Evolutionary conservation across 2,797 vertebrate species (phyloP).

Genomic region (Chaenodraco wilsoni): DNA sequence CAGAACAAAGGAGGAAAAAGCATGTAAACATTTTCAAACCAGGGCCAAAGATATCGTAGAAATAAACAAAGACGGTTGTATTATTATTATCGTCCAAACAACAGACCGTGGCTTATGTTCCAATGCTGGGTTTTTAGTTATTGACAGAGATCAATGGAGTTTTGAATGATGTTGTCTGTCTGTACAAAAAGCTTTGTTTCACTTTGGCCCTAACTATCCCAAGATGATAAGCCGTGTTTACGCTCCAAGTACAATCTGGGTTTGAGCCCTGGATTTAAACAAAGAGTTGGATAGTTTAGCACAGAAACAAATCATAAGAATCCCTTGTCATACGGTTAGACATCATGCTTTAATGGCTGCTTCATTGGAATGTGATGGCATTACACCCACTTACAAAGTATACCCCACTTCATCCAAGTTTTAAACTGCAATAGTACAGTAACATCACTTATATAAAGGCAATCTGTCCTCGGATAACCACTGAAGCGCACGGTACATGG

Average conservation of each 20-base stretch:
- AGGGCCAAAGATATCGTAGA: too few species aligned
- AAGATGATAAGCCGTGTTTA: background rate
- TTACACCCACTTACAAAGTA: background rate
- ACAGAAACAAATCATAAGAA: background rate
- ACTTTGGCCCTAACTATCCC: background rate
- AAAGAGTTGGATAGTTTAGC: background rate
- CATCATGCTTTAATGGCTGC: background rate
- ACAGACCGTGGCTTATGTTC: too few species aligned
- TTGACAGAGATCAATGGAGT: background rate
- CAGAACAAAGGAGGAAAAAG: too few species aligned
- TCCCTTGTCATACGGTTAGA: background rate
- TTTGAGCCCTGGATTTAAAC: background rate
- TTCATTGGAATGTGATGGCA: background rate
- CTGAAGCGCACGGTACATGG: conserved; percentile 17
- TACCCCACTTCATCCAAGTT: background rate
- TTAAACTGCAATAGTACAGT: background rate
- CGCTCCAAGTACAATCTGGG: background rate
- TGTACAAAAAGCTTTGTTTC: background rate
- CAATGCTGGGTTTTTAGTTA: too few species aligned
- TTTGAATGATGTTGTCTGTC: background rate
- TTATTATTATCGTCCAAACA: too few species aligned
- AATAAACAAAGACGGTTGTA: too few species aligned
- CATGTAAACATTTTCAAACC: too few species aligned
- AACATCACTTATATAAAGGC: conserved; percentile 12
- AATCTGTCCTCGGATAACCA: conserved; percentile 13